These are phyloP conservation scores for Gari tellinella DNA, from an alignment of 2,888 invertebrate genomes.

Conservation along the genomic window DNA sequence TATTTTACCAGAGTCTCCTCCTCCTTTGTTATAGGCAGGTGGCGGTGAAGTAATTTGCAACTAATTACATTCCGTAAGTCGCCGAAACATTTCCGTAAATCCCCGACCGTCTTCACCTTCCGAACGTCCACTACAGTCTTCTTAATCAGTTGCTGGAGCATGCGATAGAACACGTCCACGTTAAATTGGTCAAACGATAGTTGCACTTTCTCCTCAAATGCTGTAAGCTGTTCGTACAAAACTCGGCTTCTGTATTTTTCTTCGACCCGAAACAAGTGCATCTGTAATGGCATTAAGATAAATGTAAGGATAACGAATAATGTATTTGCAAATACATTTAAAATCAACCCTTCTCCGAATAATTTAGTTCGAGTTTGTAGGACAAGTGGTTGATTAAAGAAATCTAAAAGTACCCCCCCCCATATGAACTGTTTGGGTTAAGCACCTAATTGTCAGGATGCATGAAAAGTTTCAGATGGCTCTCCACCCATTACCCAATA, in stretches of 20 bases:
- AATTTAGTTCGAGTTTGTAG: no score
- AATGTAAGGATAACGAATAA: no score
- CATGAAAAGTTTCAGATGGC: no score
- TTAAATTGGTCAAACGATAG: slow-evolving; percentile 70
- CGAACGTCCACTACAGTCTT: slow-evolving; percentile 56
- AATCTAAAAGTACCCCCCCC: no score
- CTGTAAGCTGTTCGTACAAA: slow-evolving; percentile 71
- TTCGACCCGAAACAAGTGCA: slow-evolving; percentile 69
- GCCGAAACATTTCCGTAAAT: slow-evolving; percentile 54
- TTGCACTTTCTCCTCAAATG: slow-evolving; percentile 76
- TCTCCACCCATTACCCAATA: no score
- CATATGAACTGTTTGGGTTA: no score
- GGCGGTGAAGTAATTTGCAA: slow-evolving; percentile 52
- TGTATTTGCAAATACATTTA: no score
- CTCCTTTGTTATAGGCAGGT: slow-evolving; percentile 44
- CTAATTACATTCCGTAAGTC: slow-evolving; percentile 51
- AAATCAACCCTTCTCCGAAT: no score
- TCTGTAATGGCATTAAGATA: slow-evolving; percentile 67
- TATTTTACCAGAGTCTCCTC: slow-evolving; percentile 68
- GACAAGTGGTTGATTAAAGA: no score
- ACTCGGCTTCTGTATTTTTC: slow-evolving; percentile 72
- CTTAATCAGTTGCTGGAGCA: slow-evolving; percentile 60
- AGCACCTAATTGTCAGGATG: no score
- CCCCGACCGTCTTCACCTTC: slow-evolving; percentile 59
- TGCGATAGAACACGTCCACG: slow-evolving; percentile 66